Conservation (phyloP, 2,113 vertebrate genomes). For the Apodemus sylvaticus region DNA sequence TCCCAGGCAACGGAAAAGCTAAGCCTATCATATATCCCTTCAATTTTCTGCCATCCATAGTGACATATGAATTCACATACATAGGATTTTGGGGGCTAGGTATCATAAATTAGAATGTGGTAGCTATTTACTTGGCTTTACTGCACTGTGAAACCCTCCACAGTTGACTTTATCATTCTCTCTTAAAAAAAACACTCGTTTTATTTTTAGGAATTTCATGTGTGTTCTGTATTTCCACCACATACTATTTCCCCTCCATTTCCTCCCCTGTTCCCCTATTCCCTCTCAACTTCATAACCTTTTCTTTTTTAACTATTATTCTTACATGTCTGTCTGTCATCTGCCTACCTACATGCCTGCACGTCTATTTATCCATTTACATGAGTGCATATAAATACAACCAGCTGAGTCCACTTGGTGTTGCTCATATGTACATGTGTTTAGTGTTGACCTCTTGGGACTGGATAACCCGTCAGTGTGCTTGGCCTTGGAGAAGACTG, state of each 20-base stretch:
- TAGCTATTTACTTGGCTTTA: conserved; percentile 39
- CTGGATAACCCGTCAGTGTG: background rate
- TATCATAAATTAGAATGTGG: conserved; percentile 51
- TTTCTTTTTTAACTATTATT: background rate
- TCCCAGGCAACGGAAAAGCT: background rate
- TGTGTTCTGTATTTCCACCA: background rate
- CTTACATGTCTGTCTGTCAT: background rate
- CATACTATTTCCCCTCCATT: background rate
- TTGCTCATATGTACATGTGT: background rate
- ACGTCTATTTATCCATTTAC: background rate
- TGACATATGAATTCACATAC: conserved; percentile 22
- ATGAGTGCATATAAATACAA: background rate
- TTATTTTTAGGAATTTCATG: background rate
- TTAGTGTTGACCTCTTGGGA: background rate
- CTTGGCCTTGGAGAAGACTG: background rate
- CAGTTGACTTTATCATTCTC: conserved; percentile 40
- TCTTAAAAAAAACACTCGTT: background rate
- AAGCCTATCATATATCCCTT: background rate
- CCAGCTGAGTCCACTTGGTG: background rate
- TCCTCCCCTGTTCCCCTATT: background rate
- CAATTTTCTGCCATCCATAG: background rate
- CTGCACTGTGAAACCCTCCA: background rate
- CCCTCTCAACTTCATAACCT: background rate
- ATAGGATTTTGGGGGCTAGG: conserved; percentile 22
- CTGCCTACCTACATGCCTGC: no score